Base-by-base conservation (phyloP, 2,797 vertebrate species). In the Labeo calbasu region DNA sequence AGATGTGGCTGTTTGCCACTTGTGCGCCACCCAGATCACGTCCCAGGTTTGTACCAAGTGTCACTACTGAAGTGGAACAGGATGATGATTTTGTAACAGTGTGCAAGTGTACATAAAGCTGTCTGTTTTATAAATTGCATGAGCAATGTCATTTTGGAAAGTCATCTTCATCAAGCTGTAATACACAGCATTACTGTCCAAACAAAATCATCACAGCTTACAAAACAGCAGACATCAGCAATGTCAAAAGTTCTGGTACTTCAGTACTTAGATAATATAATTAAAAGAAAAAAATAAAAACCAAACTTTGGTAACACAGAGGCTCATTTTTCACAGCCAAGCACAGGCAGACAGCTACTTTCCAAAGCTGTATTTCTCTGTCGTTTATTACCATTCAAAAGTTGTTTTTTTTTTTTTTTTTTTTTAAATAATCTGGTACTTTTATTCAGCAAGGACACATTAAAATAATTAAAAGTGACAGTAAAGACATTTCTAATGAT, bases 1-100 rank as follows among this genome's bases (percentile, higher is more conserved):
- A 51, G 12, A 53, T 13, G 9, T 68, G 77, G 48, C 77, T 79
- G 61, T 19, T 11, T 7, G 77, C 46, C 77, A 79, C 19, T 68
- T 79, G 28, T 51, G 46, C 28, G 0, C 5, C 77, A 66, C 65
- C 77, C 77, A 66, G 43, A 65, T 50, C 59, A 50, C 77, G 12
- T 79, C 15, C 46, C 25, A 68, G 28, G 19, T 66, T 51, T 79
- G 77, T 40, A 53, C 21, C 19, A 53, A 79, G 25, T 53, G 63
- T 68, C 63, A 68, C 48, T 21, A 68, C 48, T 40, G 61, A 53
- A 68, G 50, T 36, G 12, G 19, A 68, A 66, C 77, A 79, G 21
- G 21, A 53, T 53, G 12, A 79, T 79, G 28, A 53, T 66, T 51
- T 78, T 65, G 17, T 66, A 32, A 53, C 25, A 3, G 50, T 68